phyloP scores from a whole-genome alignment of 2,113 vertebrate species.

The Boleophthalmus pectinirostris region DNA sequence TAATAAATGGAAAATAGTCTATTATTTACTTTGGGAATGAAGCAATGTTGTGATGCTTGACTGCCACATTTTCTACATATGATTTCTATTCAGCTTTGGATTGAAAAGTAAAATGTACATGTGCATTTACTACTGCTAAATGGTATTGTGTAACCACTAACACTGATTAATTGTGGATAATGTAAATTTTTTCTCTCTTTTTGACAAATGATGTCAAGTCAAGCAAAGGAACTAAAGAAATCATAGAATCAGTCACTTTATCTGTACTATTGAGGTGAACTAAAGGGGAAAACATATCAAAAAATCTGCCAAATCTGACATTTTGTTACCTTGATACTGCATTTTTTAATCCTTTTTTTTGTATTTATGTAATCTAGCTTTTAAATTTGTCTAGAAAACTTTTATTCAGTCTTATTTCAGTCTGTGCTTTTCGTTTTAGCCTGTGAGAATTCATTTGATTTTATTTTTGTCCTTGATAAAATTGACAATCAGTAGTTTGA shows the following conservation, averaged over 20 bases:
- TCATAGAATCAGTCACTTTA: not conserved
- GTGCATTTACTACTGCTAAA: slow-evolving; percentile 46
- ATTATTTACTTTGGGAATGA: slow-evolving; percentile 31
- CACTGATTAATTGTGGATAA: slow-evolving; percentile 32
- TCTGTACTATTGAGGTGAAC: slow-evolving; percentile 11
- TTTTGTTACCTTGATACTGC: not conserved
- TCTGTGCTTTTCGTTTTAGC: not conserved
- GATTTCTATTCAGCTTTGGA: slow-evolving; percentile 28
- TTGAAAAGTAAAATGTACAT: slow-evolving; percentile 14
- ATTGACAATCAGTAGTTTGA: not conserved
- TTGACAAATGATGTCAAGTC: not conserved
- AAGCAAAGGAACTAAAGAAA: not conserved
- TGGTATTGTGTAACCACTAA: slow-evolving; percentile 30
- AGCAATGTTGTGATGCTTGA: slow-evolving; percentile 21
- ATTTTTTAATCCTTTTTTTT: not conserved
- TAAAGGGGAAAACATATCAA: slow-evolving; percentile 16
- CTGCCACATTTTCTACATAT: slow-evolving; percentile 13
- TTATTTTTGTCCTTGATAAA: not conserved
- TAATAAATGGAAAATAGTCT: slow-evolving; percentile 30
- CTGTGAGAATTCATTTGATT: not conserved
- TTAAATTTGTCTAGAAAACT: not conserved
- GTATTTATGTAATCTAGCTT: not conserved
- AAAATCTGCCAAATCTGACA: slow-evolving; percentile 22
- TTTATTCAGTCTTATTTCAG: not conserved
- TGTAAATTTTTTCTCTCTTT: not conserved